Percentiles rank a stretch among this genome's conserved stretches.
phyloP scores from a whole-genome alignment of 2,888 invertebrate genomes.

The Rhagonycha fulva region DNA sequence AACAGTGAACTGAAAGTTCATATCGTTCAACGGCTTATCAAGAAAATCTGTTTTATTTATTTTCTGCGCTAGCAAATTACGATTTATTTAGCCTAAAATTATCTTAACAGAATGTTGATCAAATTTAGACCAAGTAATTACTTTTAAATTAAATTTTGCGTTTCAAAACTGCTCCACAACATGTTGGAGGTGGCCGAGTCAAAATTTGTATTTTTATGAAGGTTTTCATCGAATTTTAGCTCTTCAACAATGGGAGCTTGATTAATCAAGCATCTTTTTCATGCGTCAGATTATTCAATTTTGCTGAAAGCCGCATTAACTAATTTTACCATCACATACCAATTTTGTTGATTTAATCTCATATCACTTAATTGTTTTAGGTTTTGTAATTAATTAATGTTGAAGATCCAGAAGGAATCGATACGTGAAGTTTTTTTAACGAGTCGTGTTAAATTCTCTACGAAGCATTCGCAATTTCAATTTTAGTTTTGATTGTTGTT shows the following conservation, averaged over 20 bases:
- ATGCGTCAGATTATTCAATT: not conserved
- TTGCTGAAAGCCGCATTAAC: not conserved
- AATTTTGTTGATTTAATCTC: not conserved
- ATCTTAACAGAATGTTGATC: not conserved
- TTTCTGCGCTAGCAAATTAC: not conserved
- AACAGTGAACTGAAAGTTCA: not conserved
- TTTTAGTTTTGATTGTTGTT: conserved; percentile 52
- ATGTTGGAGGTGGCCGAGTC: not conserved
- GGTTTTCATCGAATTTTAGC: not conserved
- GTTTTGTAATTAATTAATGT: conserved; percentile 4
- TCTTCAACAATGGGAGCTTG: not conserved
- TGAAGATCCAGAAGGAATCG: conserved; percentile 8
- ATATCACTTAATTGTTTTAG: not conserved
- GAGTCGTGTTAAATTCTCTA: conserved; percentile 26
- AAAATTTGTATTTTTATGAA: not conserved
- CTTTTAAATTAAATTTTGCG: not conserved
- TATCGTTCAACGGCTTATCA: not conserved
- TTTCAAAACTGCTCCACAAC: not conserved
- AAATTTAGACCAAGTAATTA: not conserved
- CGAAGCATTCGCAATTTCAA: conserved; percentile 48
- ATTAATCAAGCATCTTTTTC: not conserved
- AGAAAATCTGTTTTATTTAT: not conserved
- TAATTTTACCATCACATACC: not conserved
- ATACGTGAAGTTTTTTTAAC: not conserved
- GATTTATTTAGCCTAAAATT: not conserved